Conservation (phyloP, 2,888 invertebrate species). For the Actias luna region DNA sequence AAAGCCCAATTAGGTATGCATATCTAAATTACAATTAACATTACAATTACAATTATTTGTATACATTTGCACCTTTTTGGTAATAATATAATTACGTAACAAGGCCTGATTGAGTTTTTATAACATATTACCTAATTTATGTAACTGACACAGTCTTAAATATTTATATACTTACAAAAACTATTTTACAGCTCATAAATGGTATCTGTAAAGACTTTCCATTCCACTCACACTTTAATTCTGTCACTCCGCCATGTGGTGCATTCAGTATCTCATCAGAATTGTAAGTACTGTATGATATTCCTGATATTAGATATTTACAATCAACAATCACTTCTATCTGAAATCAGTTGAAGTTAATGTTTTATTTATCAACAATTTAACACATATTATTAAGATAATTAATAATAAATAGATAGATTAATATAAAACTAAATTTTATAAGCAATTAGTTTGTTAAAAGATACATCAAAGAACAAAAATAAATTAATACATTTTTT, state of each 20-base stretch:
- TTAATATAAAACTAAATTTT: no score
- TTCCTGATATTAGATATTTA: conserved; percentile 62
- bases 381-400: no score
- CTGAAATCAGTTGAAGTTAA: conserved; percentile 39
- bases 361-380: neutral
- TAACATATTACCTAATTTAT: no score
- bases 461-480: no score
- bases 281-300: conserved; percentile 57
- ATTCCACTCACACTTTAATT: conserved; percentile 67
- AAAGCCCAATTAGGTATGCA: no score
- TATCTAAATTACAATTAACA: no score
- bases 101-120: no score
- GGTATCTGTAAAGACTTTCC: conserved; percentile 63
- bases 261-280: conserved; percentile 68
- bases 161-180: conserved; percentile 65
- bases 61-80: neutral
- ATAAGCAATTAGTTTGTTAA: no score
- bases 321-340: conserved; percentile 58
- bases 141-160: no score
- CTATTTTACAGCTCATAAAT: conserved; percentile 69
- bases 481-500: no score
- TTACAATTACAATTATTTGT: no score
- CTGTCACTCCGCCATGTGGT: conserved; percentile 65
- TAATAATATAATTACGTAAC: conserved; percentile 13
- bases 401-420: no score